phyloP scores from a whole-genome alignment of 2,113 vertebrate species.

The Gobius niger region DNA sequence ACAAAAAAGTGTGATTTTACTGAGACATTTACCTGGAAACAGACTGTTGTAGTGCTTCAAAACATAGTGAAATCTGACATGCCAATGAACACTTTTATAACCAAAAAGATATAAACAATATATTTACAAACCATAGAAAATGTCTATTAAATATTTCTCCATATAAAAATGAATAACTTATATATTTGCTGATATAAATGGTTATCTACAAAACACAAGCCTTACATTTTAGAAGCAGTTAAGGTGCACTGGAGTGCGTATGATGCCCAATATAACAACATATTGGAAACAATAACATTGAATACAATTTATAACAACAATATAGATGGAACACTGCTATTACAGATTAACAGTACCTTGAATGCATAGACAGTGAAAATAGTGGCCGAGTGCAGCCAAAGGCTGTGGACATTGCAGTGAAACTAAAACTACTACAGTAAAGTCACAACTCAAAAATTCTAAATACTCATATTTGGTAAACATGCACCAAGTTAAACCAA shows the following conservation, averaged over 20 bases:
- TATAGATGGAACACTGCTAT: neutral
- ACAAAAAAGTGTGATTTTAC: neutral
- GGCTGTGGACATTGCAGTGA: neutral
- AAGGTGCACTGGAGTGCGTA: slow-evolving; percentile 73
- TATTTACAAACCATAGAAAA: slow-evolving; percentile 60
- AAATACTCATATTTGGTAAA: neutral
- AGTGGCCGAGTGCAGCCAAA: neutral
- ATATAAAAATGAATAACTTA: slow-evolving; percentile 77
- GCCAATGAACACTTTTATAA: slow-evolving; percentile 28
- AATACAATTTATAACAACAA: neutral
- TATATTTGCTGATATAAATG: slow-evolving; percentile 50
- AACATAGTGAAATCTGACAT: slow-evolving; percentile 26
- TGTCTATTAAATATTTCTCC: slow-evolving; percentile 60
- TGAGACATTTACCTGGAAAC: neutral
- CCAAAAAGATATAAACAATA: slow-evolving; percentile 36
- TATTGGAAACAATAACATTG: slow-evolving; percentile 28
- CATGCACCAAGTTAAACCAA: neutral
- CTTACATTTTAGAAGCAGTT: slow-evolving; percentile 63
- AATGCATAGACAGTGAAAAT: slow-evolving; percentile 1
- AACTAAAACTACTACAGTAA: neutral
- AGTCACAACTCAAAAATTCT: neutral
- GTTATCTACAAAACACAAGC: slow-evolving; percentile 63
- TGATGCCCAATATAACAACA: slow-evolving; percentile 36
- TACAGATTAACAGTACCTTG: slow-evolving; percentile 3
- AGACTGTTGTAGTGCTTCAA: slow-evolving; percentile 40